Evolutionary conservation across 2,888 invertebrate genomes (phyloP).

Genomic region (Epistrophella euchroma): DNA sequence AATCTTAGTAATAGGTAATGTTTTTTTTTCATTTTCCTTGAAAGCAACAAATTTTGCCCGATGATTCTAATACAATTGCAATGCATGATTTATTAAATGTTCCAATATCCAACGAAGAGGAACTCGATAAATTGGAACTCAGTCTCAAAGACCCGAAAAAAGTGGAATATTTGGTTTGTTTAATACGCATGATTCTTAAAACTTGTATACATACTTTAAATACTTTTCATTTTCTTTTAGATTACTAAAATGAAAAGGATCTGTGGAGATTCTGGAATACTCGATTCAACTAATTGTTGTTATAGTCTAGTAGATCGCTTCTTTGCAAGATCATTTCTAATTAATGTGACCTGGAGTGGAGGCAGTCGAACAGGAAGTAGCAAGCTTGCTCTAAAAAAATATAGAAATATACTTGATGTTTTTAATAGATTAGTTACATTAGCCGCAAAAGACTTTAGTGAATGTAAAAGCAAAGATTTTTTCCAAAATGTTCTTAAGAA

Average conservation of each 20-base stretch:
- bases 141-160: neutral
- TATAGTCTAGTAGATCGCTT: neutral
- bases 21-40: neutral
- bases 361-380: neutral
- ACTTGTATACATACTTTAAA: neutral
- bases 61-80: neutral
- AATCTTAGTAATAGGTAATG: no score
- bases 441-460: neutral
- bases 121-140: neutral
- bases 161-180: neutral
- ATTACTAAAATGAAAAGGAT: constrained; percentile 1
- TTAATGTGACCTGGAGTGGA: constrained; percentile 1
- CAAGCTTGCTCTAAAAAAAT: neutral
- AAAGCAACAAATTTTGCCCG: neutral
- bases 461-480: constrained; percentile 1
- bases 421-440: neutral
- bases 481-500: neutral
- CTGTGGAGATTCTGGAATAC: neutral
- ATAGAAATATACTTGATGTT: neutral
- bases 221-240: neutral
- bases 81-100: neutral
- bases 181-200: neutral
- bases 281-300: neutral
- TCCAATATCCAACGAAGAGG: neutral
- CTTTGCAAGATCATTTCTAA: neutral